These are phyloP conservation scores for Pemphigus obesinymphae DNA, from an alignment of 1,140 invertebrate species.

Conservation along the genomic window DNA sequence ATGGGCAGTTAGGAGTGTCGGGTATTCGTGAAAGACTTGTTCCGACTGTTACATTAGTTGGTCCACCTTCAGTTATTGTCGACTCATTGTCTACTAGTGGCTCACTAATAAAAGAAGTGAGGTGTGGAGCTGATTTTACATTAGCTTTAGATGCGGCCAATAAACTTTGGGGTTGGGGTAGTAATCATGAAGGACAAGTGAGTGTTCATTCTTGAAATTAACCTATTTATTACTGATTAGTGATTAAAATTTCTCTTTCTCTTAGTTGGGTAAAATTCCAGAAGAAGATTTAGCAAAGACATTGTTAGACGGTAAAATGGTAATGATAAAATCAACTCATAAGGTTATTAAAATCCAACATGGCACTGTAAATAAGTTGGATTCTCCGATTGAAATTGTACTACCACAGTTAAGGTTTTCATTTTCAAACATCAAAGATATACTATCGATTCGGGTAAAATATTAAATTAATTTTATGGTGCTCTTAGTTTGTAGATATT, in stretches of 20 bases:
- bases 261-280: constrained; percentile 50
- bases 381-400: constrained; percentile 53
- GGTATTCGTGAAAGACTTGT: constrained; percentile 54
- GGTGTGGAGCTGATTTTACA: constrained; percentile 68
- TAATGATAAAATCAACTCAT: constrained; percentile 54
- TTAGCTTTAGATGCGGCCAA: constrained; percentile 59
- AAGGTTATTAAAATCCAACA: constrained; percentile 54
- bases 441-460: constrained; percentile 13
- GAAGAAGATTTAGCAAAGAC: constrained; percentile 49
- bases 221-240: neutral
- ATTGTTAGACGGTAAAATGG: constrained; percentile 51
- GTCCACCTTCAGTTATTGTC: constrained; percentile 43
- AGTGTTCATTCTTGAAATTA: neutral
- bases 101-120: constrained; percentile 51
- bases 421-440: constrained; percentile 38
- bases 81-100: constrained; percentile 35
- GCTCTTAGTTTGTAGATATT: too few species aligned
- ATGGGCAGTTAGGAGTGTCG: constrained; percentile 65
- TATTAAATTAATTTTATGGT: neutral
- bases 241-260: constrained; percentile 36
- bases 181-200: constrained; percentile 60
- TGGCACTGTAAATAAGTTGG: constrained; percentile 51
- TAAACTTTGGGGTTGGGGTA: constrained; percentile 61
- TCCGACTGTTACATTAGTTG: constrained; percentile 51
- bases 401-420: constrained; percentile 50